Conservation (phyloP, 2,113 vertebrate genomes). For the Paratilapia polleni region DNA sequence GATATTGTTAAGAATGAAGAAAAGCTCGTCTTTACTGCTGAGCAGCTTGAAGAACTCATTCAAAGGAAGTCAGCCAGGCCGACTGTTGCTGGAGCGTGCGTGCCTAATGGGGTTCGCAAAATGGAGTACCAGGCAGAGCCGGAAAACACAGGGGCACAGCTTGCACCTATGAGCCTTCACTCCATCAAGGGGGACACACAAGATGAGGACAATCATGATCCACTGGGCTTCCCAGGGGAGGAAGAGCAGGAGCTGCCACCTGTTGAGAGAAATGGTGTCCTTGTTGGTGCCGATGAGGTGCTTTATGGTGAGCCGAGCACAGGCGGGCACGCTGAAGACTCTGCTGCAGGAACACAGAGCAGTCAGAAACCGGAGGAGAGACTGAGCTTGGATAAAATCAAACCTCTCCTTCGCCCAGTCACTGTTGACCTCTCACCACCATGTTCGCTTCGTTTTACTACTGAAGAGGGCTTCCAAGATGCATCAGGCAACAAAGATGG, state of each 20-base stretch:
- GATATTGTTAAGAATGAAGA: slow-evolving; percentile 79
- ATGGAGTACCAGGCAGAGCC: slow-evolving; percentile 74
- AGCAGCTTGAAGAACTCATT: slow-evolving; percentile 81
- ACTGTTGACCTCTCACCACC: slow-evolving; percentile 80
- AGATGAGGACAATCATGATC: slow-evolving; percentile 44
- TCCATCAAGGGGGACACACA: slow-evolving; percentile 57
- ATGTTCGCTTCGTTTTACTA: slow-evolving; percentile 69
- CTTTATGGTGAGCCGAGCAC: slow-evolving; percentile 74
- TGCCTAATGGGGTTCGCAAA: slow-evolving; percentile 72
- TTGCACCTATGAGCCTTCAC: slow-evolving; percentile 67
- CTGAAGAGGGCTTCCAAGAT: slow-evolving; percentile 65
- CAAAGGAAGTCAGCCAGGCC: slow-evolving; percentile 78
- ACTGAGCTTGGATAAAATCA: slow-evolving; percentile 62
- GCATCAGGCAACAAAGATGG: slow-evolving; percentile 62
- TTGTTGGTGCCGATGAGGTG: slow-evolving; percentile 74
- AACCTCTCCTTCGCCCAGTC: slow-evolving; percentile 71
- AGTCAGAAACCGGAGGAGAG: slow-evolving; percentile 56
- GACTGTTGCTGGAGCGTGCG: slow-evolving; percentile 32
- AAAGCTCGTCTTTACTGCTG: slow-evolving; percentile 82
- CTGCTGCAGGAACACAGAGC: slow-evolving; percentile 8
- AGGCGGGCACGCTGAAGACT: slow-evolving; percentile 58
- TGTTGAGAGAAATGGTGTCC: slow-evolving; percentile 66
- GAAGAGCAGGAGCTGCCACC: slow-evolving; percentile 50
- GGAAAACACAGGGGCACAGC: slow-evolving; percentile 55
- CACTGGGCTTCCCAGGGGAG: slow-evolving; percentile 54